Conservation (phyloP, 2,797 vertebrate species). For the Tangara arthus region DNA sequence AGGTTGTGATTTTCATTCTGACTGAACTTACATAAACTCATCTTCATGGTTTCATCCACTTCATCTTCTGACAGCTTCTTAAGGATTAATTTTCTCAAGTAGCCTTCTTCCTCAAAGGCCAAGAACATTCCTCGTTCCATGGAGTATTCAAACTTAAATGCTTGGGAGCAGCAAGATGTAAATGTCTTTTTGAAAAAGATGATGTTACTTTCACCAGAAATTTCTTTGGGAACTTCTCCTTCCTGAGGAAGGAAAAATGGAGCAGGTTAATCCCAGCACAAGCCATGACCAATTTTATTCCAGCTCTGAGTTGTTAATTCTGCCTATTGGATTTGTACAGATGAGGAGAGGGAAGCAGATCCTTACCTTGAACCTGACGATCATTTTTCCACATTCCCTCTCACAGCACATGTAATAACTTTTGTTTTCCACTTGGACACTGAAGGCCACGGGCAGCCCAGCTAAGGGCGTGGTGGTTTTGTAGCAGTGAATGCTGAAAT, state of each 20-base stretch:
- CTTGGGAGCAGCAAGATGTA: neutral
- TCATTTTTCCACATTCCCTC: neutral
- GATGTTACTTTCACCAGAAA: constrained; percentile 28
- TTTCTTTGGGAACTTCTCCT: constrained; percentile 40
- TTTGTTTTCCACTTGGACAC: neutral
- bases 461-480: neutral
- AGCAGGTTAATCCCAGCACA: neutral
- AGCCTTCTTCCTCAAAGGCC: constrained; percentile 45
- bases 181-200: constrained; percentile 62
- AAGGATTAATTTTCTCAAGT: constrained; percentile 21
- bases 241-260: constrained; percentile 2
- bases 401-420: constrained; percentile 59
- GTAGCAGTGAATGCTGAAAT: constrained; percentile 58
- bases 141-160: constrained; percentile 61
- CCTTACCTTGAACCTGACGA: constrained; percentile 37
- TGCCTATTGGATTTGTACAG: neutral
- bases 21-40: neutral
- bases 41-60: constrained; percentile 53
- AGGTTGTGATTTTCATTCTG: neutral
- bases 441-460: constrained; percentile 59
- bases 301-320: neutral
- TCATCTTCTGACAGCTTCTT: constrained; percentile 47
- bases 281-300: neutral
- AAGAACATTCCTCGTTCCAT: constrained; percentile 55
- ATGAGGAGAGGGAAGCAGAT: neutral